Evolutionary conservation across 2,113 vertebrate species (phyloP).

Genomic region (Saccopteryx bilineata): DNA sequence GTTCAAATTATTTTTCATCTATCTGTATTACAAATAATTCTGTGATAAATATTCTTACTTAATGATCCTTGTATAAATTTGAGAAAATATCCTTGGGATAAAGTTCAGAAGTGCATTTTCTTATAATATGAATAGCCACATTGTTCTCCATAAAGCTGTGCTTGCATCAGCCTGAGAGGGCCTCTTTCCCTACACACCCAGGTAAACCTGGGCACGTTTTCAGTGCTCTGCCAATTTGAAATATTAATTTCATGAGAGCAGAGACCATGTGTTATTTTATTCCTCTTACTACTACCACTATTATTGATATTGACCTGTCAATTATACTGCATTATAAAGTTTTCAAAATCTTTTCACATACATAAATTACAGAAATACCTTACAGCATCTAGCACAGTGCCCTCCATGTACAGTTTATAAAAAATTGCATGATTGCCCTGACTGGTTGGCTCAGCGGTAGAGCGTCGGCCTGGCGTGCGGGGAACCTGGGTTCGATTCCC

Average conservation of each 20-base stretch:
- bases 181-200: neutral
- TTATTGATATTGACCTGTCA: neutral
- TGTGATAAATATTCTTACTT: conserved; percentile 28
- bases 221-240: neutral
- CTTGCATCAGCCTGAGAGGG: neutral
- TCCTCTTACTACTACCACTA: neutral
- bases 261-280: neutral
- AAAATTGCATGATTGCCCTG: neutral
- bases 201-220: neutral
- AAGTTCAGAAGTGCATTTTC: neutral
- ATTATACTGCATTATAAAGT: neutral
- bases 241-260: conserved; percentile 23
- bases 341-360: conserved; percentile 43
- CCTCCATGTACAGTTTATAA: neutral
- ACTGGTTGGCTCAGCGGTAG: too few species aligned
- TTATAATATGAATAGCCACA: neutral
- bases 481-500: too few species aligned
- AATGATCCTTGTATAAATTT: conserved; percentile 28
- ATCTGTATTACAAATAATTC: conserved; percentile 3
- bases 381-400: neutral
- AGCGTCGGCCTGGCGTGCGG: too few species aligned
- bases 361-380: neutral
- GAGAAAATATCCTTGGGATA: neutral
- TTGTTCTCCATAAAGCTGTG: neutral
- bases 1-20: conserved; percentile 42